These are phyloP conservation scores for Drosophila borborema DNA, from an alignment of 2,888 invertebrate genomes.

Conservation along the genomic window DNA sequence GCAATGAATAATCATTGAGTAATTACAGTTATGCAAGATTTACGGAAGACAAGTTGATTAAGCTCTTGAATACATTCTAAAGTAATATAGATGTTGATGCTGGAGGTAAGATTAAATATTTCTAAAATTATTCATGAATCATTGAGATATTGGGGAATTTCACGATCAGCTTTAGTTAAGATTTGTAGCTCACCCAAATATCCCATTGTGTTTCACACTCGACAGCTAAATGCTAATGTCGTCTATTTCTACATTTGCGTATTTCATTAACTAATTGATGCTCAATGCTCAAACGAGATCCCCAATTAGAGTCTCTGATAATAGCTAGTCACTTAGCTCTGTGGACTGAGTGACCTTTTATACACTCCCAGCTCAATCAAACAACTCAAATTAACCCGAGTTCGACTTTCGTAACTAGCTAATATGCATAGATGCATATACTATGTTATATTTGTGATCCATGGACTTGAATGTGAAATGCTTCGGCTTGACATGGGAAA, in stretches of 20 bases:
- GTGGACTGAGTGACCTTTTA: slow-evolving; percentile 2
- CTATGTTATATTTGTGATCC: slow-evolving; percentile 13
- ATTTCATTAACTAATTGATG: slow-evolving; percentile 46
- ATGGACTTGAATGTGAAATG: slow-evolving; percentile 39
- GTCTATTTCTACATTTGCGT: slow-evolving; percentile 34
- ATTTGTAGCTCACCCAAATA: slow-evolving; percentile 6
- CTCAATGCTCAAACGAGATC: slow-evolving; percentile 21
- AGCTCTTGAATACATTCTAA: slow-evolving; percentile 29
- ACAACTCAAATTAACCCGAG: slow-evolving; percentile 17
- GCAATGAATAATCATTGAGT: slow-evolving; percentile 37
- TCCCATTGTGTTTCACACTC: not conserved
- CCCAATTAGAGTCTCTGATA: slow-evolving; percentile 46
- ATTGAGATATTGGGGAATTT: not conserved
- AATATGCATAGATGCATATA: slow-evolving; percentile 5
- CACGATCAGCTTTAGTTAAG: not conserved
- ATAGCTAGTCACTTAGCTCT: slow-evolving; percentile 42
- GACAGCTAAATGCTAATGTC: not conserved
- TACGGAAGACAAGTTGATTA: slow-evolving; percentile 47
- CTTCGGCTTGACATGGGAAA: slow-evolving; percentile 66
- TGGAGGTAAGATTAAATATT: slow-evolving; percentile 9
- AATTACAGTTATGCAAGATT: slow-evolving; percentile 37
- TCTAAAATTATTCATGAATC: not conserved
- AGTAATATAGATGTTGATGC: slow-evolving; percentile 3
- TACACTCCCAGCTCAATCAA: slow-evolving; percentile 35
- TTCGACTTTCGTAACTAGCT: slow-evolving; percentile 41